Base-by-base conservation (phyloP, 2,797 vertebrate species). In the Vultur gryphus region DNA sequence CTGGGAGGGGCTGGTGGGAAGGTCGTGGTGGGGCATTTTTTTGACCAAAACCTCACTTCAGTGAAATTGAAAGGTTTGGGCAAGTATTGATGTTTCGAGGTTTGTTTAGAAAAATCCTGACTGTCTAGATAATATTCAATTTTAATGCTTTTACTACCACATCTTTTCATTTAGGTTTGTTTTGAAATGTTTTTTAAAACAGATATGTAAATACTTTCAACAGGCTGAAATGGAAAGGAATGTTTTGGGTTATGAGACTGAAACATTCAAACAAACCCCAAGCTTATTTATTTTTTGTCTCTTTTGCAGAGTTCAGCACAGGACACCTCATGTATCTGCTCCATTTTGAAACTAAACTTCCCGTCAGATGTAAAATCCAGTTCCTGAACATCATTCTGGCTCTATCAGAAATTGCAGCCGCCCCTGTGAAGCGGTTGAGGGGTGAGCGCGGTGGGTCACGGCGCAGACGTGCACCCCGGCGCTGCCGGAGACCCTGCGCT, bases 361-460 rank as follows among this genome's bases (percentile, higher is more conserved):
- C 73, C 3, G 0, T 24, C 48, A 43, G 5, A 20, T 29, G 28
- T 16, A 39, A 71, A 46, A 35, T 59, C n/a, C 49, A 14, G 35
- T 10, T 73, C 52, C 54, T 17, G 52, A 26, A 6, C 51, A 2
- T 29, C 10, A 2, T 28, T 7, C 11, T 17, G 37, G 23, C 8
- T 33, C 43, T 44, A 2, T 13, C 13, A 1, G 57, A 8, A 6
- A 3, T 2, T 2, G 11, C 16, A 11, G 55, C 17, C 2, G 2
- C 19, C 49, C 33, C 44, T 2, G 20, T 6, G 39, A 11, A 15
- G 61, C 1, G 0, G 28, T 1, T 4, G 52, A 28, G 44, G n/a
- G 49, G n/a, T 4, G 49, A 52, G 12, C 6, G 3, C 1, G 24
- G 31, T 12, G 48, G 43, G 35, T 25, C 8, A 0, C 0, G 8